phyloP scores from a whole-genome alignment of 2,797 vertebrate species.

The Caiman crocodilus region DNA sequence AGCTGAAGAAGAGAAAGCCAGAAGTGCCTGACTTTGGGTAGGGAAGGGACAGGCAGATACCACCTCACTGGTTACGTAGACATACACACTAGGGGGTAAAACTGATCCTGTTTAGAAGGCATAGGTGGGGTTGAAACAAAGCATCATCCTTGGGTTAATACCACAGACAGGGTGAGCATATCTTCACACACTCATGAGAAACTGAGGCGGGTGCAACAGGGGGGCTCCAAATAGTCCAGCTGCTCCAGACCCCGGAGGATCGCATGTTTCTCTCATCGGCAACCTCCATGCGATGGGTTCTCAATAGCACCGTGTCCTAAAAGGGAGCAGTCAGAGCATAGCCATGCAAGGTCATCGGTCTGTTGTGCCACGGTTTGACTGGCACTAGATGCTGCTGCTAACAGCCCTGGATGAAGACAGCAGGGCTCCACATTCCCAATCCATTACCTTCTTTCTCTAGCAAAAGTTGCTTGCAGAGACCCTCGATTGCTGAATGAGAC shows the following conservation, averaged over 20 bases:
- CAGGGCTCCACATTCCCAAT: fast-evolving
- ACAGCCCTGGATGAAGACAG: too few relatives aligned
- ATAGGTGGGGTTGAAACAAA: background rate
- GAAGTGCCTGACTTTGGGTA: background rate
- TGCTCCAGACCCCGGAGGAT: background rate
- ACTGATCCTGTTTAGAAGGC: background rate
- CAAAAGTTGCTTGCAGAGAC: background rate
- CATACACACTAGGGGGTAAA: background rate
- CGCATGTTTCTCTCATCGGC: background rate
- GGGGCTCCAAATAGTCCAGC: background rate
- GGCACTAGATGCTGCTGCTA: background rate
- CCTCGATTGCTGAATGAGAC: background rate
- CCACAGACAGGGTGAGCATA: background rate
- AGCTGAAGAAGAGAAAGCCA: background rate
- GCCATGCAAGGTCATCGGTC: background rate
- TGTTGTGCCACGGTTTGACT: background rate
- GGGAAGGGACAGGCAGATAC: background rate
- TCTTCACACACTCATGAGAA: background rate
- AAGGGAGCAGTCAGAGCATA: background rate
- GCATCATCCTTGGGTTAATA: background rate
- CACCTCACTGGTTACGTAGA: background rate
- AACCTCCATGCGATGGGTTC: background rate
- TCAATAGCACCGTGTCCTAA: background rate
- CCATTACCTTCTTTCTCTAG: background rate
- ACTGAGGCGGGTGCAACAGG: background rate